Base-by-base conservation (phyloP, 2,888 invertebrate genomes). In the Teinopalpus imperialis region DNA sequence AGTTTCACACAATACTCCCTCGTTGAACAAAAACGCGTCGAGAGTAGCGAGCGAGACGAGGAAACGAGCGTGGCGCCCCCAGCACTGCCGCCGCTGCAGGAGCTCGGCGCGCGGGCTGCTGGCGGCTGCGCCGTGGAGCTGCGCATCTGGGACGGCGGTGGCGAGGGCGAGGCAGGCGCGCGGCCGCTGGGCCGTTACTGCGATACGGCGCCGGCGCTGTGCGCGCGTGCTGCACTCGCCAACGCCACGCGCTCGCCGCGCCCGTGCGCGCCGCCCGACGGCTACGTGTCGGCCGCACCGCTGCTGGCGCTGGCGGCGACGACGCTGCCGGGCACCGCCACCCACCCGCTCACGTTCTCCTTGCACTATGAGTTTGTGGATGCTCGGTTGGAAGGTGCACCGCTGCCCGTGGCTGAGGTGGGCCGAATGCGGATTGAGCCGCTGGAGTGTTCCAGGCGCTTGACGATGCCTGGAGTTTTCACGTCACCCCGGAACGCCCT, bases 331-430 rank as follows among this genome's bases (percentile, higher is more conserved):
- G 94, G 96, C 21, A 96, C 95, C 1, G 95, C 95, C 1, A 90
- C 96, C 7, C 95, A 95, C 63, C 95, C 94, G 2, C 92, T 94
- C 1, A 90, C 91, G 4, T 94, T 94, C 69, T 86, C 91, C 40
- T 70, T 94, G 34, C 93, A 94, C 61, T 96, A 95, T 73, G 96
- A 96, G 76, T 96, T 96, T 69, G 92, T 96, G 12, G 95, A 96
- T 68, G 95, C 95, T 1, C 89, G 93, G 26, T 90, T 95, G 50
- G 94, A 93, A 18, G 95, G 95, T 7, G 92, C 91, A 48, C 80
- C 90, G 4, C 91, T 93, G 90, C 79, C 90, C 1, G 61, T 56
- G 0, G 66, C 64, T 3, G 67, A 58, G 2, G 64, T 64, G 16
- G 63, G 50, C 1, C 77, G 81, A 3, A 68, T 67, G 7, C 81